Percentiles rank a stretch among this genome's conserved stretches.
Evolutionary conservation across 2,888 invertebrate genomes (phyloP).

Genomic region (Ditylenchus weischeri): DNA sequence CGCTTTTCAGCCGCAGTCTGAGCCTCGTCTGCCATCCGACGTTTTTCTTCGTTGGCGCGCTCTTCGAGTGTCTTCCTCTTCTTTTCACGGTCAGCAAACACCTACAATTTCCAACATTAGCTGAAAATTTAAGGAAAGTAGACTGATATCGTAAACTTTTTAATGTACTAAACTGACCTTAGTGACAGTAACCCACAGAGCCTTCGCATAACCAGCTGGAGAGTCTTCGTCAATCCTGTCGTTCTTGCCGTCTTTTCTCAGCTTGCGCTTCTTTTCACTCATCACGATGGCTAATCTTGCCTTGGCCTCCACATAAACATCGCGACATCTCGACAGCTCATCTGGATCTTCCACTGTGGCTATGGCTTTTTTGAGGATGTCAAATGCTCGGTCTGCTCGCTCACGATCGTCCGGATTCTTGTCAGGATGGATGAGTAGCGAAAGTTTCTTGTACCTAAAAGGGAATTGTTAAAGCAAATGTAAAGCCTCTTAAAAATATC

Average conservation of each 20-base stretch:
- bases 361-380: conserved; percentile 58
- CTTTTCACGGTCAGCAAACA: conserved; percentile 85
- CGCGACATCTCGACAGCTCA: conserved; percentile 85
- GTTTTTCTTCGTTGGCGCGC: conserved; percentile 64
- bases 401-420: conserved; percentile 95
- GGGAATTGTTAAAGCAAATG: background rate
- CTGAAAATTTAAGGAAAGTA: too few relatives aligned
- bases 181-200: conserved; percentile 48
- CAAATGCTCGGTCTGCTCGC: conserved; percentile 75
- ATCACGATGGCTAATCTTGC: conserved; percentile 88
- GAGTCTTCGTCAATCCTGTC: conserved; percentile 55
- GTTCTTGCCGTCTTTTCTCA: conserved; percentile 72
- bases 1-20: conserved; percentile 85
- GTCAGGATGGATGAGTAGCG: conserved; percentile 97
- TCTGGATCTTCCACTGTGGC: conserved; percentile 79
- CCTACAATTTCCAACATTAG: conserved; percentile 65
- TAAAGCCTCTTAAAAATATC: background rate
- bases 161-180: conserved; percentile 36
- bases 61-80: conserved; percentile 80
- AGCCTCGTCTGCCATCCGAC: conserved; percentile 83
- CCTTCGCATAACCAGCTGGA: conserved; percentile 51
- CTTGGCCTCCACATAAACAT: conserved; percentile 94
- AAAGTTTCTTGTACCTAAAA: conserved; percentile 74
- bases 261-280: conserved; percentile 85
- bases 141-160: too few relatives aligned